Evolutionary conservation across 2,797 vertebrate genomes (phyloP).

Genomic region (Argyrosomus regius): DNA sequence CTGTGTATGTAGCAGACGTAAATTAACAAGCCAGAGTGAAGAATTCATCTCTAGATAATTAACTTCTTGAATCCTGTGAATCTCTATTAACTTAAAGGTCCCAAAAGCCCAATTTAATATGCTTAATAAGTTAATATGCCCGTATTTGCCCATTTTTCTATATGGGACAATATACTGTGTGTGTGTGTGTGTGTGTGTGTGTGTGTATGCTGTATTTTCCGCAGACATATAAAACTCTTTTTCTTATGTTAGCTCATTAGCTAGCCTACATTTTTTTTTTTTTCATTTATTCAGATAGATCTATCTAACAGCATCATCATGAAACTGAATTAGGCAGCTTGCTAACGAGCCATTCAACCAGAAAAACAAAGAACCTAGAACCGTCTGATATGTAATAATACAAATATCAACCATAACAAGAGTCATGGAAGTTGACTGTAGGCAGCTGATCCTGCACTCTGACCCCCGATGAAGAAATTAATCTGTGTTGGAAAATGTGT

Average conservation of each 20-base stretch:
- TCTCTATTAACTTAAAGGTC: slow-evolving; percentile 12
- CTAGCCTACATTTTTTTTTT: not conserved
- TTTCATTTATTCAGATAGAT: not conserved
- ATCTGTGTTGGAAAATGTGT: not conserved
- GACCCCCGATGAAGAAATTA: not conserved
- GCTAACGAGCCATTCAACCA: slow-evolving; percentile 43
- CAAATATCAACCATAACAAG: slow-evolving; percentile 24
- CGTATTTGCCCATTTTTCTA: not conserved
- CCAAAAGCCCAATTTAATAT: slow-evolving; percentile 16
- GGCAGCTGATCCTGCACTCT: not conserved
- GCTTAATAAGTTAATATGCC: not conserved
- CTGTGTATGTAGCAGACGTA: not conserved
- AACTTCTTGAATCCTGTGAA: not conserved
- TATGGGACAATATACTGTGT: not conserved
- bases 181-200: not conserved
- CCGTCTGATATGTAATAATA: slow-evolving; percentile 15
- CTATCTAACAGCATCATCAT: slow-evolving; percentile 24
- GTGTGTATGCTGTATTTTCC: not conserved
- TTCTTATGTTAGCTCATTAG: not conserved
- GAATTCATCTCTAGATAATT: slow-evolving; percentile 22
- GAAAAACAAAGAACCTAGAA: slow-evolving; percentile 36
- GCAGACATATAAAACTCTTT: not conserved
- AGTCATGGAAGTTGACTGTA: not conserved
- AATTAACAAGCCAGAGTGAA: slow-evolving; percentile 6
- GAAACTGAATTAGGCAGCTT: slow-evolving; percentile 33